Base-by-base conservation (phyloP, 92 coral and sea anemone genomes). In the Isaurus tuberculatus region DNA sequence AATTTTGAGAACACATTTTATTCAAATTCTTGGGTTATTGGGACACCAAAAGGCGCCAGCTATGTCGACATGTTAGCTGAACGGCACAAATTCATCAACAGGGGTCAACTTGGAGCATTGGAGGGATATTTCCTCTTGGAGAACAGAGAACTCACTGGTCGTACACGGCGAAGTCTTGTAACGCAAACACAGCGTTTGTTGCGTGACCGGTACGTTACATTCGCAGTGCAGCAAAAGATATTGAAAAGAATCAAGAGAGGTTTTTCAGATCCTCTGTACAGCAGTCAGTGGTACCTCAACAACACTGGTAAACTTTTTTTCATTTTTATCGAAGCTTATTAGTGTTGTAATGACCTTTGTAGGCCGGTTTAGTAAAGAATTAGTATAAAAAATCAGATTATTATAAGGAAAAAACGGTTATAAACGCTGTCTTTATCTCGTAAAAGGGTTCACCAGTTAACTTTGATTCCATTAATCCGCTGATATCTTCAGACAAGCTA, bases 241-340 rank as follows among this genome's bases (percentile, higher is more conserved):
- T 87, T 94, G 29, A 85, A 89, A 73, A 85, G 99, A 44, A 82
- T 74, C 42, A 94, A 92, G 72, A 84, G 99, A 44, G 93, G 97
- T 63, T 88, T 92, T 57, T 64, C 66, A 44, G 99, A 97, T 71
- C 96, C 93, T 40, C 69, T 86, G 29, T 97, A 86, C 49, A 63
- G 75, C 49, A 95, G 91, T 68, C 99, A 97, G 88, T 97, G 99
- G 99, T 92, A 94, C 65, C 88, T 97, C 67, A 91, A 97, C 85
- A 97, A 97, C 70, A 89, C 92, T 53, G 98, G 99, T 97, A 65
- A 83, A 33, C 28, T 14, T 16, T 31, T 16, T 17, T n/a, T n/a
- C n/a, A n/a, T n/a, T n/a, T n/a, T n/a, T n/a, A n/a, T n/a, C n/a
- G n/a, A n/a, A n/a, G n/a, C n/a, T n/a, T n/a, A n/a, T n/a, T n/a